Percentiles rank a stretch among this genome's conserved stretches.
phyloP scores from a whole-genome alignment of 1,140 invertebrate species.

The Charaxes varanes region DNA sequence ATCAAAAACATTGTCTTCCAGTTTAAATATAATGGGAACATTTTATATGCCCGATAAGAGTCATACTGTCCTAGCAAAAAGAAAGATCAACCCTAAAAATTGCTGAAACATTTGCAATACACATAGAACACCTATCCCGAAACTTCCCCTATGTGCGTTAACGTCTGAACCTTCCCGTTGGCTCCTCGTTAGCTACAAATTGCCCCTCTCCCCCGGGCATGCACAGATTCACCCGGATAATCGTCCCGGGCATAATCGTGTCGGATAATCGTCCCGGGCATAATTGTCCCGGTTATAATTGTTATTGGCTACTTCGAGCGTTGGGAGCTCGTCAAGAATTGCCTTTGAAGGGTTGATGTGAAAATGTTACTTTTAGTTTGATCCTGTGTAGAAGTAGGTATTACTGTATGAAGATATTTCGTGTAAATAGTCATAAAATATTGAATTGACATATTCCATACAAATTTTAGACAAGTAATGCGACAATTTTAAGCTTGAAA shows the following conservation, averaged over 20 bases:
- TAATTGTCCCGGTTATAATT: slow-evolving; percentile 28
- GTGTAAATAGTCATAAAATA: too few species aligned
- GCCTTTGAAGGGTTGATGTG: slow-evolving; percentile 2
- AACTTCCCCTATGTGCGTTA: slow-evolving; percentile 8
- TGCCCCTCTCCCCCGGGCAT: slow-evolving; percentile 13
- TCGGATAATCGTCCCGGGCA: slow-evolving; percentile 22
- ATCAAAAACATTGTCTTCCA: too few species aligned
- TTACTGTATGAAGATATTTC: too few species aligned
- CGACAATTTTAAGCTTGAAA: too few species aligned
- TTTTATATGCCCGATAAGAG: too few species aligned
- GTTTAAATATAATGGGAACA: too few species aligned
- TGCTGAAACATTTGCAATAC: slow-evolving; percentile 1
- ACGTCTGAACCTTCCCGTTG: slow-evolving; percentile 15
- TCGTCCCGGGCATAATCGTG: slow-evolving; percentile 21
- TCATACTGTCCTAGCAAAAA: too few species aligned
- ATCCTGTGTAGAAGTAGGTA: too few species aligned
- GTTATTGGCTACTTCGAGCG: slow-evolving; percentile 23
- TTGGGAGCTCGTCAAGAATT: slow-evolving; percentile 19
- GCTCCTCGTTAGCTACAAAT: slow-evolving; percentile 17
- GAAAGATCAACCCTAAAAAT: neutral
- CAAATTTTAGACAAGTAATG: too few species aligned
- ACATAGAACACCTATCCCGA: neutral
- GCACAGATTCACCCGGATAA: slow-evolving; percentile 17
- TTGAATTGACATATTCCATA: too few species aligned
- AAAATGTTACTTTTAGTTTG: neutral